Evolutionary conservation across 2,797 vertebrate species (phyloP), one percentile per base, ranked within the genome.

Genomic region (Hippocampus kuda): DNA sequence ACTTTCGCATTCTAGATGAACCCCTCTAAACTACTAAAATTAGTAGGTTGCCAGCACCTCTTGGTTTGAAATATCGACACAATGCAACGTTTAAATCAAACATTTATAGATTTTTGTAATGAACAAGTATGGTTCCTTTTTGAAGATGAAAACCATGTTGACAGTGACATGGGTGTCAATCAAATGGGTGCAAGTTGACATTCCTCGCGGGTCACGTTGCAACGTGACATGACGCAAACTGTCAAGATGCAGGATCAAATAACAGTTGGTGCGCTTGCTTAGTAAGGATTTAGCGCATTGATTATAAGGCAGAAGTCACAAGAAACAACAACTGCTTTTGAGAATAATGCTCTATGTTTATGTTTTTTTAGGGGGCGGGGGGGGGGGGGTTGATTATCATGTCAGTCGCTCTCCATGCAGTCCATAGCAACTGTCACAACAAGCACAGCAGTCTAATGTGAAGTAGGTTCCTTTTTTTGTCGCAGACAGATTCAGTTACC

Each of bases 401-500:
- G 59, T 61, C 56, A 59, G 26, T 16, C 16, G 9, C 59, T 38
- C 59, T 18, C 20, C 30, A 34, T 1, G 8, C 6, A 34, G 30
- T 61, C 30, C 59, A 20, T 38, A 20, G 59, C 59, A 34, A 61
- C 30, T 61, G 18, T 30, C 59, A 48, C 44, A 65, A 78, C 65
- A 73, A 73, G 69, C 67, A 62, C 70, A 73, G 73, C 66, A 73
- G 53, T 68, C 63, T 72, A 77, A 84, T 79, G 83, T 85, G 78
- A 87, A 80, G 68, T 76, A 70, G 75, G 70, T 68, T 73, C 72
- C 74, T 70, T 70, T 48, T 38, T 65, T 65, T 24, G n/a, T 65
- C 42, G 72, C 77, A 79, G 72, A 67, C 75, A 24, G 75, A 77
- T 86, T 76, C 0, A 48, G 59, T 87, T 85, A 73, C 81, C 51